These are phyloP conservation scores for Pseudanteris insignis DNA, from an alignment of 2,888 invertebrate species.

Conservation along the genomic window DNA sequence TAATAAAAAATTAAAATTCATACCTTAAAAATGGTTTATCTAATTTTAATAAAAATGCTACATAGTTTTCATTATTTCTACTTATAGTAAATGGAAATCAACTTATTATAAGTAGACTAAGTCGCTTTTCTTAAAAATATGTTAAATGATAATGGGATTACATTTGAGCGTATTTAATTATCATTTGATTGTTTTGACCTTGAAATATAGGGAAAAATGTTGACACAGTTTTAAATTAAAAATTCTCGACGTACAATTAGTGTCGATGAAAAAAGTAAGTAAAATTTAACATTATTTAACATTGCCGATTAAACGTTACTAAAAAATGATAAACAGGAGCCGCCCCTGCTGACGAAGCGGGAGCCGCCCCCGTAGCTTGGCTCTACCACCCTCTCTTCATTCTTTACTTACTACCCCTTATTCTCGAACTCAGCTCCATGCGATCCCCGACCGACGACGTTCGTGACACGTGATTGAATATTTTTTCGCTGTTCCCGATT, in stretches of 20 bases:
- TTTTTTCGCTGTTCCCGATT: conserved; percentile 65
- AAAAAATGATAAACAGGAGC: conserved; percentile 35
- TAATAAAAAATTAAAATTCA: too few relatives aligned
- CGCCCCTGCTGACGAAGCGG: conserved; percentile 38
- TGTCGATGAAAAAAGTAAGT: background rate
- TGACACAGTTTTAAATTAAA: background rate
- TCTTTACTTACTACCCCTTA: conserved; percentile 47
- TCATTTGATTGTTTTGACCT: too few relatives aligned
- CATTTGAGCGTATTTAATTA: too few relatives aligned
- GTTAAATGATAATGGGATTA: too few relatives aligned
- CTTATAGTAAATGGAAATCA: too few relatives aligned
- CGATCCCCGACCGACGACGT: conserved; percentile 51
- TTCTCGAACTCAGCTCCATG: conserved; percentile 46
- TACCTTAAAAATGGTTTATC: too few relatives aligned
- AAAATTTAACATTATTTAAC: too few relatives aligned
- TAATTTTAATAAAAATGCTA: too few relatives aligned
- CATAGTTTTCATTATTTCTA: too few relatives aligned
- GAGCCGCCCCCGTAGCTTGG: conserved; percentile 46
- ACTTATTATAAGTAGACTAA: too few relatives aligned
- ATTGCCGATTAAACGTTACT: conserved; percentile 12
- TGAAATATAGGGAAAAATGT: too few relatives aligned
- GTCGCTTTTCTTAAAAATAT: too few relatives aligned
- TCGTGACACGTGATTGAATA: conserved; percentile 66
- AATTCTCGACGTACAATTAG: background rate
- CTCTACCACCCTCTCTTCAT: conserved; percentile 44